phyloP scores from a whole-genome alignment of 2,888 invertebrate species.

The Cheilosia grossa region DNA sequence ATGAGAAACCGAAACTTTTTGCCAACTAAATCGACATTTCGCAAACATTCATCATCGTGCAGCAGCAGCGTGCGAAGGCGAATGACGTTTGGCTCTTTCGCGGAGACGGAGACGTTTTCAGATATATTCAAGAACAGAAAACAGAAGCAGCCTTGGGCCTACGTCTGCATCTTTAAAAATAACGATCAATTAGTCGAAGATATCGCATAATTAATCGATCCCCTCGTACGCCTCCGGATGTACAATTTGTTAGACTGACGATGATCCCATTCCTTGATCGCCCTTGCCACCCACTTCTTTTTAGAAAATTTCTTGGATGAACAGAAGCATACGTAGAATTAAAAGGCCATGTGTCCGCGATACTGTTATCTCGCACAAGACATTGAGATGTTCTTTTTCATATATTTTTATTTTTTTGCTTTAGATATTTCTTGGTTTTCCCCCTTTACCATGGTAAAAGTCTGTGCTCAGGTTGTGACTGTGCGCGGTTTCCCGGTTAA shows the following conservation, averaged over 20 bases:
- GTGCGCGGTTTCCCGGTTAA: slow-evolving; percentile 56
- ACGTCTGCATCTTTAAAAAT: slow-evolving; percentile 55
- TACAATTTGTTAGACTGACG: slow-evolving; percentile 68
- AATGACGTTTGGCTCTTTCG: slow-evolving; percentile 49
- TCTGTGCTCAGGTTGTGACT: slow-evolving; percentile 46
- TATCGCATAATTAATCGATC: slow-evolving; percentile 75
- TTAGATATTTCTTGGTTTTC: slow-evolving; percentile 59
- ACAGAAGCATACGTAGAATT: slow-evolving; percentile 45
- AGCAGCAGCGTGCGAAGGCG: slow-evolving; percentile 35
- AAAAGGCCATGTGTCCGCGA: slow-evolving; percentile 71
- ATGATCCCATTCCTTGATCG: slow-evolving; percentile 68
- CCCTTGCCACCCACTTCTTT: slow-evolving; percentile 70
- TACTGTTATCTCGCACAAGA: slow-evolving; percentile 66
- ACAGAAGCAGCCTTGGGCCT: slow-evolving; percentile 24
- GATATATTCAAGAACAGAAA: slow-evolving; percentile 34
- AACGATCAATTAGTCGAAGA: slow-evolving; percentile 76
- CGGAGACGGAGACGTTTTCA: slow-evolving; percentile 11
- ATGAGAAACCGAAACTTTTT: slow-evolving; percentile 35
- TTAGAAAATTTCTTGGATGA: slow-evolving; percentile 39
- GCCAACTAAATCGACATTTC: slow-evolving; percentile 32
- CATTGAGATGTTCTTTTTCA: slow-evolving; percentile 53
- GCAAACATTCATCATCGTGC: slow-evolving; percentile 55
- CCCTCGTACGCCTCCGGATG: slow-evolving; percentile 36
- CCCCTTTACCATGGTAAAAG: slow-evolving; percentile 40
- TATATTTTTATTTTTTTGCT: slow-evolving; percentile 26